Percentiles rank a stretch among this genome's conserved stretches.
phyloP scores from a whole-genome alignment of 2,113 vertebrate species.

The Toxostoma redivivum region DNA sequence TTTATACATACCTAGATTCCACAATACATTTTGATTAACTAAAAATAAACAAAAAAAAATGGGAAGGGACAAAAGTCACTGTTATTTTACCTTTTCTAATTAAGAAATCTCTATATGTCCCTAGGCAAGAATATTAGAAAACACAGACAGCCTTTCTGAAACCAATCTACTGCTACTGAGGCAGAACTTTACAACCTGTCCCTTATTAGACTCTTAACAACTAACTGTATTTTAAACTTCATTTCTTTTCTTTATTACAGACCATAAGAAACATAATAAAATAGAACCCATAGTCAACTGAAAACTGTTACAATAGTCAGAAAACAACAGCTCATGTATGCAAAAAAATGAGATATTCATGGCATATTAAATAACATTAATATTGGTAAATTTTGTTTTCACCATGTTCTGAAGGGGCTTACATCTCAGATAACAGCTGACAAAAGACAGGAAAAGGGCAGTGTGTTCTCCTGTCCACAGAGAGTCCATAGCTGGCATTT shows the following conservation, averaged over 20 bases:
- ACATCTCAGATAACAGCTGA: not conserved
- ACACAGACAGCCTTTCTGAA: not conserved
- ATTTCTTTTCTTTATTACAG: not conserved
- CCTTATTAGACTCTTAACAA: not conserved
- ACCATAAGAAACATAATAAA: not conserved
- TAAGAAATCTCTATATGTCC: not conserved
- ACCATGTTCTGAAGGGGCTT: not conserved
- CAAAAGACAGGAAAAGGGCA: not conserved
- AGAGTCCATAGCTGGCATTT: not conserved
- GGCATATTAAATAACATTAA: not conserved
- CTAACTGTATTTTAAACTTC: fast-evolving
- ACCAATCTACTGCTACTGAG: not conserved
- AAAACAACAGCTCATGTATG: not conserved
- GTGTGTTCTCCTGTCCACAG: not conserved
- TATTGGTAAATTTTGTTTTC: not conserved
- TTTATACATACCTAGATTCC: not conserved
- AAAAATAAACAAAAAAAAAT: not conserved
- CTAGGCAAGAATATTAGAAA: not conserved
- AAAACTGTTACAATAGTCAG: not conserved
- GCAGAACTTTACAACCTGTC: not conserved
- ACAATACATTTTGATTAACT: not conserved
- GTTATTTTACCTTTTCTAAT: not conserved
- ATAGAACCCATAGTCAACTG: not conserved
- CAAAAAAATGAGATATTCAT: not conserved
- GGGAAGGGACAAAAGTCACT: fast-evolving